phyloP scores from a whole-genome alignment of 2,113 vertebrate species.

The Scomber japonicus region DNA sequence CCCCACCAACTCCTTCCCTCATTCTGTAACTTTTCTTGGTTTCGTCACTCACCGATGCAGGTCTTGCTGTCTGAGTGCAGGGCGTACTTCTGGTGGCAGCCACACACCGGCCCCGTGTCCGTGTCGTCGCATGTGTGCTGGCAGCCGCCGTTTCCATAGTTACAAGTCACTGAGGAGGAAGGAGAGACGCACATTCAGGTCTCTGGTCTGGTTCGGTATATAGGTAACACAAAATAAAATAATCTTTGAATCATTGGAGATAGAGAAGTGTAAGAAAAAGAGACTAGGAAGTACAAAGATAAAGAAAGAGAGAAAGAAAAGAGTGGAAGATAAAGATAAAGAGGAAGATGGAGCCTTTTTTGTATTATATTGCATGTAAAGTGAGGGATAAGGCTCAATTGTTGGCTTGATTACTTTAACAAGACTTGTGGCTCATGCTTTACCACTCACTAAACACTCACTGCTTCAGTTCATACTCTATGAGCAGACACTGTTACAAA shows the following conservation, averaged over 20 bases:
- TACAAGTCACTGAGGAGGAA: conserved; percentile 94
- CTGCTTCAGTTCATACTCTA: no score
- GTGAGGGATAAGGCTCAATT: no score
- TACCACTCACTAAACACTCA: no score
- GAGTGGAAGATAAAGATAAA: no score
- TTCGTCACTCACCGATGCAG: conserved; percentile 94
- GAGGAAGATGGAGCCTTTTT: no score
- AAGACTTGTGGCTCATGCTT: no score
- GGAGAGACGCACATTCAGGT: conserved; percentile 23
- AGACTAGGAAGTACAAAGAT: no score
- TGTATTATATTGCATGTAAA: no score
- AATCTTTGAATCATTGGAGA: not conserved
- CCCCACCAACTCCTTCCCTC: not conserved
- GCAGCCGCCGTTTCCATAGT: conserved; percentile 99
- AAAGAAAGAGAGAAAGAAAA: no score
- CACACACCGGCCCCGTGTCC: conserved; percentile 92
- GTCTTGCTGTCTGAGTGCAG: conserved; percentile 96
- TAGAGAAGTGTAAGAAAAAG: not conserved
- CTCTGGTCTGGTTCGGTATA: not conserved
- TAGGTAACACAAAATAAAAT: not conserved
- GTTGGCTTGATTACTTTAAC: no score
- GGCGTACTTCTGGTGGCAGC: conserved; percentile 98
- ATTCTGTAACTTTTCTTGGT: not conserved
- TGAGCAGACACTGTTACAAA: no score
- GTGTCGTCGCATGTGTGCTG: conserved; percentile 98